Evolutionary conservation across 2,797 vertebrate species (phyloP), one percentile per base, ranked within the genome.

Genomic region (Valencia hispanica): DNA sequence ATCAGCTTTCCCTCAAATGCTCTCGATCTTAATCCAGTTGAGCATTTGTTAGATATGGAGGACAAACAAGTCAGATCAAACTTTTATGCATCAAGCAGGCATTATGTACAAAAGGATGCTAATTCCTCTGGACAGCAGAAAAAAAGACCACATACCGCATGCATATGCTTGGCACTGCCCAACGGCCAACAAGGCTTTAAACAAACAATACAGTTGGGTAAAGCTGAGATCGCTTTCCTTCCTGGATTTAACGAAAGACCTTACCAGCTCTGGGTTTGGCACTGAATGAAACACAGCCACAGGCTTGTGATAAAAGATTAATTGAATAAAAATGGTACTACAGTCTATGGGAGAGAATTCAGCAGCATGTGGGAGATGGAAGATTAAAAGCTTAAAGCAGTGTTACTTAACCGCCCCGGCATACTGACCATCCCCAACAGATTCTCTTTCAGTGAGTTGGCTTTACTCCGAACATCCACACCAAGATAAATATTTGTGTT

Each of bases 231-330:
- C 71, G 73, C 63, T 91, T 86, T 81, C 50, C 74, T 48, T 32
- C 43, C 72, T 73, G 72, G 72, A 73, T 73, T 73, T 73, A 73
- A 73, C 57, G 41, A 61, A 69, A 57, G 78, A 84, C 83, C 86
- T 79, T 80, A 85, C 86, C 57, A 48, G 30, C 80, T 88, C 68
- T 55, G 73, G 20, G 70, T 73, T 81, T 92, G 86, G 88, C 85
- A 77, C 18, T 14, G 71, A 39, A 34, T 83, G 73, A 83, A 88
- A 89, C 81, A 87, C 82, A 87, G 82, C 88, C 79, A 88, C 79
- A 20, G 88, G 89, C 89, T 84, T 83, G 77, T 70, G 79, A 90
- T 91, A 84, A 91, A 91, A 84, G 84, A 93, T 92, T 92, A 91
- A 92, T 88, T 89, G 84, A 91, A 91, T 91, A 80, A 86, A 92